Base-by-base conservation (phyloP, 2,888 invertebrate genomes). In the Limnephilus auricula region DNA sequence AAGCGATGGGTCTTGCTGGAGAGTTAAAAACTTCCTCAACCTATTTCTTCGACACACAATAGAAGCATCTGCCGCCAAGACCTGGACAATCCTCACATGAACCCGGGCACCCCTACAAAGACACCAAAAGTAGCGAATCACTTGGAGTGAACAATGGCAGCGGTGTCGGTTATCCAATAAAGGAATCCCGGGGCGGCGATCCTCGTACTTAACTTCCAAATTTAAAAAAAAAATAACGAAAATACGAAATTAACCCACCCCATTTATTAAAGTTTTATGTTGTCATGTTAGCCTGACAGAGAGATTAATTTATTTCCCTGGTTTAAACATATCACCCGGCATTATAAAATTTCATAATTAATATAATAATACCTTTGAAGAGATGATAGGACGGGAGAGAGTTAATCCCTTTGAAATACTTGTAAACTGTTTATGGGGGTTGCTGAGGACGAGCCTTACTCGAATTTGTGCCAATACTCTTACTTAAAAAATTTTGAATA, bases 401-500 rank as follows among this genome's bases (percentile, higher is more conserved):
- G n/a, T 65, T 65, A 65, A 65, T 65, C 65, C 65, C 65, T 65
- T 65, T 65, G 65, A 65, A 65, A 65, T 65, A 65, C 65, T 65
- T 65, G 65, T 65, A 65, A 25, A 65, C 65, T 65, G 65, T 65
- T 18, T n/a, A 65, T 65, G n/a, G 25, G 65, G 65, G 65, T 65
- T 65, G 65, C 2, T 65, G 0, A 25, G n/a, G 65, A 65, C 65
- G 2, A 65, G 18, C 25, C 6, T 65, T 25, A 25, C 18, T 65
- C 65, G 1, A 65, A 65, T 65, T 65, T 65, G 65, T 65, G 1
- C 25, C 65, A n/a, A 65, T 65, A 65, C 25, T 65, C 65, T 25
- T 65, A 65, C 65, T 65, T 25, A n/a, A 65, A n/a, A n/a, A n/a
- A n/a, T n/a, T n/a, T n/a, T n/a, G n/a, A n/a, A n/a, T n/a, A n/a